Percentiles rank a stretch among this genome's conserved stretches.
phyloP scores from a whole-genome alignment of 2,797 vertebrate species.

The Carcharodon carcharias region DNA sequence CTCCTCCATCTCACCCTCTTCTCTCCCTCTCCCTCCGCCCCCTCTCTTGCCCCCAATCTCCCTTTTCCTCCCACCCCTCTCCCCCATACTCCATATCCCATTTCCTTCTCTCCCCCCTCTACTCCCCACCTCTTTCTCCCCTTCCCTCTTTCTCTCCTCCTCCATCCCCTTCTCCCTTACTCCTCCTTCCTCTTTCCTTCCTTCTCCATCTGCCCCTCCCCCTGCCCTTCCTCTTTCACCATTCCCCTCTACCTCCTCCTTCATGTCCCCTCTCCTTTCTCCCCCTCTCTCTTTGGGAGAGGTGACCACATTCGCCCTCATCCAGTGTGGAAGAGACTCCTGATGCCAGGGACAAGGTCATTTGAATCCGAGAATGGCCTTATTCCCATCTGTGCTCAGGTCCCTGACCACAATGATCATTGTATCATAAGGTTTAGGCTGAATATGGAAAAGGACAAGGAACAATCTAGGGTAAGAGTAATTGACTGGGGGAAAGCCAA shows the following conservation, averaged over 20 bases:
- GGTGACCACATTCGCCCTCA: too few relatives aligned
- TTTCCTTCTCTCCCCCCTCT: slow-evolving; percentile 37
- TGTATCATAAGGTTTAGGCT: too few relatives aligned
- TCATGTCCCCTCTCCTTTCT: slow-evolving; percentile 5
- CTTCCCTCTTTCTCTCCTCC: slow-evolving; percentile 28
- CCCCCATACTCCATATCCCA: neutral
- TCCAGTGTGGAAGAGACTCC: too few relatives aligned
- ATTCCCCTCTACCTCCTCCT: neutral
- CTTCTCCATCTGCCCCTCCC: neutral
- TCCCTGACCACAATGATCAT: too few relatives aligned
- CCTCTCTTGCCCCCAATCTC: neutral
- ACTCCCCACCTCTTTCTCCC: too few relatives aligned
- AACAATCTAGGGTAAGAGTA: too few relatives aligned
- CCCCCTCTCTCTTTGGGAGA: neutral
- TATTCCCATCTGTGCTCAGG: too few relatives aligned
- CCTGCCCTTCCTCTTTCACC: slow-evolving; percentile 39
- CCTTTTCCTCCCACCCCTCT: neutral
- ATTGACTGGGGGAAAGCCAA: too few relatives aligned
- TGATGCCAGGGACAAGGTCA: too few relatives aligned
- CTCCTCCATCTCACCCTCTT: neutral
- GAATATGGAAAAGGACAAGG: too few relatives aligned
- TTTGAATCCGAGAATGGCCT: too few relatives aligned
- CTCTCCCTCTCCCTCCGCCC: neutral
- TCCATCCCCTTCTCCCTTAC: neutral
- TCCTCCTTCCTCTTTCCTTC: slow-evolving; percentile 37